Evolutionary conservation across 1,140 invertebrate species (phyloP).

Genomic region (Fopius arisanus): DNA sequence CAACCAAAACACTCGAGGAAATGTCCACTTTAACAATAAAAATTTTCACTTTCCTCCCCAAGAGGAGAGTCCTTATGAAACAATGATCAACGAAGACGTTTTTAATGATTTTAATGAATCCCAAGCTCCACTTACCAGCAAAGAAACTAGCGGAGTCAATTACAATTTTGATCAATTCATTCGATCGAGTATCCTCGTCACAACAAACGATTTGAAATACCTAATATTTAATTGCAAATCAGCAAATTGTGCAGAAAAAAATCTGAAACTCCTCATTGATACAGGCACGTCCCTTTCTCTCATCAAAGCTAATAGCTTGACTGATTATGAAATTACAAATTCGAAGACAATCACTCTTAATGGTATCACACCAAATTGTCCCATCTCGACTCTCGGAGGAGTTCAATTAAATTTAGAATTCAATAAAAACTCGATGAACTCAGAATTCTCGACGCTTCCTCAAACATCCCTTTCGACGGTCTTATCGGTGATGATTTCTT

Average conservation of each 20-base stretch:
- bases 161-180: neutral
- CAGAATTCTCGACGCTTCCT: neutral
- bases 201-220: slow-evolving; percentile 26
- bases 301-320: slow-evolving; percentile 15
- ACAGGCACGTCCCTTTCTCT: slow-evolving; percentile 27
- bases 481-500: slow-evolving; percentile 15
- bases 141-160: neutral
- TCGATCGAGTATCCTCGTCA: slow-evolving; percentile 1
- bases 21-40: neutral
- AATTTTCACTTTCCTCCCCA: neutral
- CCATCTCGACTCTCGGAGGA: slow-evolving; percentile 25
- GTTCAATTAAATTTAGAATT: neutral
- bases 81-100: neutral
- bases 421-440: neutral
- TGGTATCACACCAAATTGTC: slow-evolving; percentile 24
- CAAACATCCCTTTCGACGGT: slow-evolving; percentile 31
- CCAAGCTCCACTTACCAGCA: neutral
- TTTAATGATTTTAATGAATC: too few species aligned
- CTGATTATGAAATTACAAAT: slow-evolving; percentile 19
- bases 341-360: slow-evolving; percentile 19
- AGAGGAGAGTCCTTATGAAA: neutral
- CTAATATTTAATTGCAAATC: slow-evolving; percentile 20
- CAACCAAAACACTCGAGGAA: neutral
- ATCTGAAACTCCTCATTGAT: slow-evolving; percentile 27
- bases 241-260: slow-evolving; percentile 15